Evolutionary conservation across 2,888 invertebrate genomes (phyloP).

Genomic region (Tortrix viridana): DNA sequence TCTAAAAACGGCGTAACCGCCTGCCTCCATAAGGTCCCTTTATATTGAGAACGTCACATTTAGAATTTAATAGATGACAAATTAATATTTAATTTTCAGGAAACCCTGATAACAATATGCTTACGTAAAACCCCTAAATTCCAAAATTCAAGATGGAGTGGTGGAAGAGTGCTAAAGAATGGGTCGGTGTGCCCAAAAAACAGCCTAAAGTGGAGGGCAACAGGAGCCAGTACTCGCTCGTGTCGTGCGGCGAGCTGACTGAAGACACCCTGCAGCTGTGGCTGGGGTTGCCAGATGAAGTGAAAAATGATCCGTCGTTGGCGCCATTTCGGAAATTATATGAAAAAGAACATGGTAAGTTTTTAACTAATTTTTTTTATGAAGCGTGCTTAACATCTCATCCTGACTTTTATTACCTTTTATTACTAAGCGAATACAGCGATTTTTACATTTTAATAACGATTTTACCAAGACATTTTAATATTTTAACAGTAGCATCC

Average conservation of each 20-base stretch:
- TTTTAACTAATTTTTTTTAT: neutral
- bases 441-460: too few relatives aligned
- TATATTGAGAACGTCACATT: too few relatives aligned
- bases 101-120: slow-evolving; percentile 3
- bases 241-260: slow-evolving; percentile 73
- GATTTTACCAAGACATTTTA: too few relatives aligned
- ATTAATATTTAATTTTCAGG: slow-evolving; percentile 9
- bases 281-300: slow-evolving; percentile 83
- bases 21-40: too few relatives aligned
- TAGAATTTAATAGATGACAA: too few relatives aligned
- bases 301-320: slow-evolving; percentile 85
- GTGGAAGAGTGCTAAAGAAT: slow-evolving; percentile 45
- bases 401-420: too few relatives aligned
- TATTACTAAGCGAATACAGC: too few relatives aligned
- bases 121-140: neutral
- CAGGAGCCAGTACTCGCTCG: slow-evolving; percentile 59
- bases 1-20: too few relatives aligned
- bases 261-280: slow-evolving; percentile 82
- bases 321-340: slow-evolving; percentile 77
- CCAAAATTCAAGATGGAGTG: slow-evolving; percentile 16
- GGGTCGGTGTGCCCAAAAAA: slow-evolving; percentile 38
- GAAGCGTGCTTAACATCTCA: too few relatives aligned
- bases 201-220: slow-evolving; percentile 62
- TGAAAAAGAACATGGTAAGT: slow-evolving; percentile 63
- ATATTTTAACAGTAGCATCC: too few relatives aligned